Conservation (phyloP, 2,888 invertebrate genomes). For the Lamproptera curius region DNA sequence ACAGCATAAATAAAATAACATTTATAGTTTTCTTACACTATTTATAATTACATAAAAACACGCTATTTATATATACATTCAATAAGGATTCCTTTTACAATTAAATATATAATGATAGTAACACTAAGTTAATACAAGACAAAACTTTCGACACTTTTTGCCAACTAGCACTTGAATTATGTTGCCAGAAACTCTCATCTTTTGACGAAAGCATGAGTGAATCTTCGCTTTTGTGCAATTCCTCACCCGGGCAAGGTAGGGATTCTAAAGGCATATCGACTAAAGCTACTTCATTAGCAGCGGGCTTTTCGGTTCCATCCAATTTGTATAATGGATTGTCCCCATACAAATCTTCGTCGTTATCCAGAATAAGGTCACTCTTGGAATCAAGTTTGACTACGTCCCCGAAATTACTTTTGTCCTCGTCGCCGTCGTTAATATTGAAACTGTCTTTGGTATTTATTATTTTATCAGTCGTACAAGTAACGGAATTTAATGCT, state of each 20-base stretch:
- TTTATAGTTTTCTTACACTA: not conserved
- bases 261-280: constrained; percentile 51
- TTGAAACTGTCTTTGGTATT: constrained; percentile 30
- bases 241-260: constrained; percentile 51
- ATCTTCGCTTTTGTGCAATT: constrained; percentile 56
- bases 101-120: constrained; percentile 18
- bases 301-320: constrained; percentile 47
- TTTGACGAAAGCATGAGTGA: constrained; percentile 67
- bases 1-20: constrained; percentile 14
- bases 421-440: constrained; percentile 23
- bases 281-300: constrained; percentile 46
- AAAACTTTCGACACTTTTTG: constrained; percentile 34
- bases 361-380: constrained; percentile 41
- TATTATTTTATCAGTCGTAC: constrained; percentile 46
- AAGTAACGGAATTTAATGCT: constrained; percentile 84
- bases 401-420: constrained; percentile 35
- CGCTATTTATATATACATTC: constrained; percentile 4
- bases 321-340: constrained; percentile 45
- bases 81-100: not conserved
- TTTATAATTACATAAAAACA: constrained; percentile 19
- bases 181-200: constrained; percentile 59
- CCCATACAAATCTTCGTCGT: constrained; percentile 43
- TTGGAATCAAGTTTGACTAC: constrained; percentile 42
- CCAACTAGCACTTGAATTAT: constrained; percentile 37
- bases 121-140: constrained; percentile 39